Conservation (phyloP, 2,888 invertebrate genomes). For the Tiliacea citrago region DNA sequence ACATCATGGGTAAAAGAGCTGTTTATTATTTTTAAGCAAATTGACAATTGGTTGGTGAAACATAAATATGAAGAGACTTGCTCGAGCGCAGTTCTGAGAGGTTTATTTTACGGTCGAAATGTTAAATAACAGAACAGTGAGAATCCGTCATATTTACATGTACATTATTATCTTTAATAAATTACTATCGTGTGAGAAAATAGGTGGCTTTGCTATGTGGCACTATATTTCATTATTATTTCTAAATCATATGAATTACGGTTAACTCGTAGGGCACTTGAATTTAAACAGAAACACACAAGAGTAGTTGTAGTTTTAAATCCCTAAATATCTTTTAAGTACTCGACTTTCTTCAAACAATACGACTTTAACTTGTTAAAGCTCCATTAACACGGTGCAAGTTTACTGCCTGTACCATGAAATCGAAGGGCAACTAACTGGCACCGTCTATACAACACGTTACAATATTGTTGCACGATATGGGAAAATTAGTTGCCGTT, state of each 20-base stretch:
- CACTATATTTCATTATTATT: not conserved
- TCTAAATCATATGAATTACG: not conserved
- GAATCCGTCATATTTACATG: constrained; percentile 16
- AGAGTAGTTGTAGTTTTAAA: not conserved
- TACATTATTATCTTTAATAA: constrained; percentile 23
- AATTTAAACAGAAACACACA: not conserved
- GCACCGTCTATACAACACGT: too few relatives aligned
- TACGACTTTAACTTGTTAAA: constrained; percentile 10
- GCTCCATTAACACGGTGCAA: too few relatives aligned
- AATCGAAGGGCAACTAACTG: too few relatives aligned
- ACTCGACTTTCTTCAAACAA: constrained; percentile 4
- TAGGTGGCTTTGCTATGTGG: not conserved
- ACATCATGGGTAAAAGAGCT: not conserved
- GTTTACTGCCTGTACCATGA: too few relatives aligned
- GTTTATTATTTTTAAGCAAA: constrained; percentile 4
- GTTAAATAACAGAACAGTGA: constrained; percentile 39
- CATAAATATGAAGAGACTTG: constrained; percentile 45
- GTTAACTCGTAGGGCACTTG: not conserved
- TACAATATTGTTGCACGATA: too few relatives aligned
- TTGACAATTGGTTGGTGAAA: constrained; percentile 20
- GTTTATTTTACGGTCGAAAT: constrained; percentile 33
- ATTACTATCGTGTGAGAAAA: constrained; percentile 9
- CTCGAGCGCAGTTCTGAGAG: constrained; percentile 30
- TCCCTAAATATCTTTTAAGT: not conserved
- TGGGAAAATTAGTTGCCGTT: too few relatives aligned